A percentile compares a stretch with the other conserved stretches of the same genome.
These are phyloP conservation scores for Lymantria dispar DNA, from an alignment of 2,888 invertebrate genomes.

Conservation along the genomic window DNA sequence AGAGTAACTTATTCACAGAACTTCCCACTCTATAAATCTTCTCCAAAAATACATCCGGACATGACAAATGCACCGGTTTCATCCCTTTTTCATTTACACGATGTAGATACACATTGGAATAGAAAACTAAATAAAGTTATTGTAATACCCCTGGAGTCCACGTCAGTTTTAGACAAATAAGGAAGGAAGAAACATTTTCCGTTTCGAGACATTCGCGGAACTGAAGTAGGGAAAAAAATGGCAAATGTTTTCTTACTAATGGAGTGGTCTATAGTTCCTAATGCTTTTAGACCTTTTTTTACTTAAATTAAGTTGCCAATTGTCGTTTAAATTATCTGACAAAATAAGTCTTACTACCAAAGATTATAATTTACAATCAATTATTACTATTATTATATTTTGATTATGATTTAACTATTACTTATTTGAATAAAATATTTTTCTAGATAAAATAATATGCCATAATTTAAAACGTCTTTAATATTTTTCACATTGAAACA, in stretches of 20 bases:
- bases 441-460: too few relatives aligned
- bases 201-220: slow-evolving; percentile 41
- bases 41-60: slow-evolving; percentile 41
- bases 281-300: slow-evolving; percentile 14
- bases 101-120: slow-evolving; percentile 53
- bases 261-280: slow-evolving; percentile 26
- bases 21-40: slow-evolving; percentile 24
- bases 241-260: slow-evolving; percentile 29
- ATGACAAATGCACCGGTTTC: slow-evolving; percentile 56
- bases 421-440: too few relatives aligned
- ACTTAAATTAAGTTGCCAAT: slow-evolving; percentile 7
- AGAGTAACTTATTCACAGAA: slow-evolving; percentile 25
- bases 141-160: slow-evolving; percentile 41
- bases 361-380: too few relatives aligned
- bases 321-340: neutral
- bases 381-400: too few relatives aligned
- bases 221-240: slow-evolving; percentile 25
- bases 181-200: slow-evolving; percentile 61
- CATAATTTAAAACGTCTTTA: too few relatives aligned
- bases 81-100: slow-evolving; percentile 63
- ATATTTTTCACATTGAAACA: too few relatives aligned
- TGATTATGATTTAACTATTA: too few relatives aligned
- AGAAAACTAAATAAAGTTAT: slow-evolving; percentile 66
- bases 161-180: slow-evolving; percentile 73
- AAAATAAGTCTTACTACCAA: too few relatives aligned